A percentile compares a stretch with the other conserved stretches of the same genome.
phyloP scores from a whole-genome alignment of 2,113 vertebrate genomes.

The Clarias macrocephalus region DNA sequence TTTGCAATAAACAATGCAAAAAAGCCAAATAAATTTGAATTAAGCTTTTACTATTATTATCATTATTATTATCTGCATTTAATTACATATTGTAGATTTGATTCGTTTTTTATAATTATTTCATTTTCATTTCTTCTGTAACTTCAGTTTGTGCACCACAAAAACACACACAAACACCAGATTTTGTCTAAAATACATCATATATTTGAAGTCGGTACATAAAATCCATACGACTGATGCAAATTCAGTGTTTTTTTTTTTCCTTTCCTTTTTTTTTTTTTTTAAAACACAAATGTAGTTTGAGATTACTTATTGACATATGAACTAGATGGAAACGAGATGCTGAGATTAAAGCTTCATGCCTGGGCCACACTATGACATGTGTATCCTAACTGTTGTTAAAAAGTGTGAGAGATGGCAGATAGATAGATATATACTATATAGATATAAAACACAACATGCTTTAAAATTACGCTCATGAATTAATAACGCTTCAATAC shows the following conservation, averaged over 20 bases:
- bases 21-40: too few species aligned
- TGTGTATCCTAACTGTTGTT: background rate
- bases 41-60: too few species aligned
- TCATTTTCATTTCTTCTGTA: background rate
- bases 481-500: background rate
- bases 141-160: background rate
- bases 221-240: conserved; percentile 12
- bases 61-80: background rate
- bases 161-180: background rate
- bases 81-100: background rate
- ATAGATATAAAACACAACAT: background rate
- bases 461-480: background rate
- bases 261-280: too few species aligned
- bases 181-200: conserved; percentile 10
- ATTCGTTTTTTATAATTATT: background rate
- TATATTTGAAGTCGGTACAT: conserved; percentile 16
- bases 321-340: conserved; percentile 8
- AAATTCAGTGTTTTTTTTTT: background rate
- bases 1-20: background rate
- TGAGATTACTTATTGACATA: conserved; percentile 6
- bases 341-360: conserved; percentile 11
- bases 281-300: background rate
- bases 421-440: background rate
- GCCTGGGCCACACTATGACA: background rate
- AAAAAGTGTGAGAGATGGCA: background rate